A percentile compares a stretch with the other conserved stretches of the same genome.
phyloP scores from a whole-genome alignment of 1,140 invertebrate genomes.

The Helicorthomorpha holstii region DNA sequence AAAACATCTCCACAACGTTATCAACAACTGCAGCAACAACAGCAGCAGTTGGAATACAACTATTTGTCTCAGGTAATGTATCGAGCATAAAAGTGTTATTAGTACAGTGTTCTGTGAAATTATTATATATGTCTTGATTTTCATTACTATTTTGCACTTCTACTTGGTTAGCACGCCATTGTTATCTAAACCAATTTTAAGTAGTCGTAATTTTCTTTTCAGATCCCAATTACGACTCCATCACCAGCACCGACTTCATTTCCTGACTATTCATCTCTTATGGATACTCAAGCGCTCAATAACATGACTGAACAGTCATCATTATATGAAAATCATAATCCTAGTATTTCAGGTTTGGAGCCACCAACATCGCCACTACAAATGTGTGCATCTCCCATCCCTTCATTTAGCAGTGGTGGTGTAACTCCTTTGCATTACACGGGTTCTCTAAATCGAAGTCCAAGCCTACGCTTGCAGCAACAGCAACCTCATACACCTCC shows the following conservation, averaged over 20 bases:
- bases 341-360: conserved; percentile 9
- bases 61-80: neutral
- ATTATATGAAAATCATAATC: conserved; percentile 11
- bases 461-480: neutral
- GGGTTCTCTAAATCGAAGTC: conserved; percentile 2
- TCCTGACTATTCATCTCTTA: conserved; percentile 16
- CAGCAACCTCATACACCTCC: neutral
- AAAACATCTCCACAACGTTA: neutral
- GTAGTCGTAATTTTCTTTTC: too few relatives aligned
- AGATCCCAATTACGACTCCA: conserved; percentile 13
- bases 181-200: too few relatives aligned
- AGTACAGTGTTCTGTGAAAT: too few relatives aligned
- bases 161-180: too few relatives aligned
- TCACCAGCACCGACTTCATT: conserved; percentile 14
- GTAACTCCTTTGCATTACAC: neutral
- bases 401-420: conserved; percentile 13
- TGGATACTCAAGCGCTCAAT: conserved; percentile 12
- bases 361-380: conserved; percentile 14
- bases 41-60: neutral
- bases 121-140: too few relatives aligned
- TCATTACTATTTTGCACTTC: too few relatives aligned
- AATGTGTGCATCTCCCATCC: conserved; percentile 21
- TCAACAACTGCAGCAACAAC: neutral
- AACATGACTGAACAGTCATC: conserved; percentile 14
- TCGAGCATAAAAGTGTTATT: too few relatives aligned